Evolutionary conservation across 2,113 vertebrate genomes (phyloP), one percentile per base, ranked within the genome.

Genomic region (Ia io): DNA sequence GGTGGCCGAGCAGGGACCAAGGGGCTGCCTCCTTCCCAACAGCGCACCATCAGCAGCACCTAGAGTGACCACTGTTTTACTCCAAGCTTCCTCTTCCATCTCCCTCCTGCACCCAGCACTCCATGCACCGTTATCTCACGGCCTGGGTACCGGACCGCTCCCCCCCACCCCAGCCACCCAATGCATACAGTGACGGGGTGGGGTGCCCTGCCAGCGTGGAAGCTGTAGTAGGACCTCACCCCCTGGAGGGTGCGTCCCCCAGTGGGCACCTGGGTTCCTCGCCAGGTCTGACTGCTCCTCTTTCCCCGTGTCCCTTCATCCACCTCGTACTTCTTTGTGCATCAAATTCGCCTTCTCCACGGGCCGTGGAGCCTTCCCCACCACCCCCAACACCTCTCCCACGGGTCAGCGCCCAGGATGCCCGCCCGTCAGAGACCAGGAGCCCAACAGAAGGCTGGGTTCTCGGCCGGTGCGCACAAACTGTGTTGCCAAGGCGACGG

Each of bases 401-500:
- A 35, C 37, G 16, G 30, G 53, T 18, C 44, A 83, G 53, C 28
- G 35, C 35, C 49, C 69, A 49, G 53, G 23, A 74, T 9, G 44
- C 32, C 88, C 47, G 25, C 37, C 85, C 18, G 25, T 25, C 51
- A 2, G 32, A 0, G 0, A 80, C 18, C 23, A 28, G 70, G 79
- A 13, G 65, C n/a, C 80, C 14, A 11, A 25, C 32, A 1, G 10
- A 37, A 32, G 74, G 73, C 37, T 0, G 8, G 18, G n/a, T 11
- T 25, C 1, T 1, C 53, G 9, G n/a, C 67, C 8, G 11, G 32
- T 0, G 47, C 22, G 22, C 35, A 3, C 83, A 73, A 74, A 2
- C 59, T 22, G 42, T 0, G 91, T 93, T 97, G 92, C 97, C 96
- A 97, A 85, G 98, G 96, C 88, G 87, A 94, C 44, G 0, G 89